These are phyloP conservation scores for Volucella inanis DNA, from an alignment of 2,888 invertebrate species.

Conservation along the genomic window DNA sequence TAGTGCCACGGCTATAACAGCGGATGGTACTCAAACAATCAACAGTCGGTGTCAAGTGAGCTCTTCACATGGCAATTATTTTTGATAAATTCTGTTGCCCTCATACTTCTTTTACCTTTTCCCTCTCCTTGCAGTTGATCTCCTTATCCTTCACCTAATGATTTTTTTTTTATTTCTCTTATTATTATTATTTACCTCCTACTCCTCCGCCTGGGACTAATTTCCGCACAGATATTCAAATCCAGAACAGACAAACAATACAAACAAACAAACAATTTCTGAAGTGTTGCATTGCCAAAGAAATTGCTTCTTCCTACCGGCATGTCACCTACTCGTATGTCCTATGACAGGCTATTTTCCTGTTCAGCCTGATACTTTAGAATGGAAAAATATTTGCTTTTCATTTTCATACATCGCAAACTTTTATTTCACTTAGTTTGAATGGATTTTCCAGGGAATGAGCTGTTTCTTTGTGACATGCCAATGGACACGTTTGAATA, in stretches of 20 bases:
- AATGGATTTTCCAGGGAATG: constrained; percentile 42
- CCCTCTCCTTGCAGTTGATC: neutral
- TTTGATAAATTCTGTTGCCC: constrained; percentile 16
- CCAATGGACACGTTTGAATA: neutral
- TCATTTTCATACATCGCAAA: constrained; percentile 74
- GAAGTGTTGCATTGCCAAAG: constrained; percentile 75
- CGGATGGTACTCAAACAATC: constrained; percentile 42
- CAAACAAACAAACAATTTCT: constrained; percentile 64
- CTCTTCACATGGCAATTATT: constrained; percentile 44
- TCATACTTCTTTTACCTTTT: too few relatives aligned
- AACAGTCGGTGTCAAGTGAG: constrained; percentile 21
- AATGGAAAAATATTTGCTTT: constrained; percentile 69
- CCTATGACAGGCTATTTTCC: constrained; percentile 14
- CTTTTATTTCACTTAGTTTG: constrained; percentile 72
- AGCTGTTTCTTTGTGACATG: constrained; percentile 42
- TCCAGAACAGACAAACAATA: constrained; percentile 65
- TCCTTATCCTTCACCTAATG: constrained; percentile 62
- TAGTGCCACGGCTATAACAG: neutral
- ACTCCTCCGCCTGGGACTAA: constrained; percentile 41
- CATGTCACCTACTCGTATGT: constrained; percentile 56
- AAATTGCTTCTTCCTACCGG: constrained; percentile 72
- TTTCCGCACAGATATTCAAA: constrained; percentile 73
- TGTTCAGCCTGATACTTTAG: constrained; percentile 5
- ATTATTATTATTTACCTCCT: constrained; percentile 3
- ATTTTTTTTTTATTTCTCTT: constrained; percentile 32